Conservation (phyloP, 2,888 invertebrate species). For the Megalurothrips usitatus region DNA sequence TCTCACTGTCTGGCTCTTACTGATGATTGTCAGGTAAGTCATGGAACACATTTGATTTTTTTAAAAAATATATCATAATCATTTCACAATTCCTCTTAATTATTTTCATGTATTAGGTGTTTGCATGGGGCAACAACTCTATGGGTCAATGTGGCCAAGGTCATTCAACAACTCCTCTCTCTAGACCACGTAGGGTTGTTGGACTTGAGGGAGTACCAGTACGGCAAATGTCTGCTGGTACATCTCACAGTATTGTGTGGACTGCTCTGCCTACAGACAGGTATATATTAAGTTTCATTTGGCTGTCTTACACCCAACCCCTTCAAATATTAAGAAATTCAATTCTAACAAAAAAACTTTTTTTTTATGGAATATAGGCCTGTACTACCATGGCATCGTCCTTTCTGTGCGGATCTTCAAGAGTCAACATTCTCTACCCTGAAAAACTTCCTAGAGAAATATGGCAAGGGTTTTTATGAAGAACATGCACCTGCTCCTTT, state of each 20-base stretch:
- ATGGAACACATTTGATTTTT: not conserved
- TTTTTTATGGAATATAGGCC: conserved; percentile 42
- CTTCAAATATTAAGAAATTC: not conserved
- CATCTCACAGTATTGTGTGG: conserved; percentile 60
- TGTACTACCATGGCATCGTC: conserved; percentile 54
- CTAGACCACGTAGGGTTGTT: conserved; percentile 54
- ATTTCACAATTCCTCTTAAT: conserved; percentile 1
- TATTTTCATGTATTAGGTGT: conserved; percentile 36
- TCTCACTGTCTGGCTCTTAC: conserved; percentile 59
- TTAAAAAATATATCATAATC: not conserved
- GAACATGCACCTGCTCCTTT: conserved; percentile 50
- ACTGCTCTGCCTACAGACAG: conserved; percentile 51
- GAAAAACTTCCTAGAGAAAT: conserved; percentile 54
- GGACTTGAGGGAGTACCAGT: conserved; percentile 53
- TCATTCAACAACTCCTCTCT: conserved; percentile 55
- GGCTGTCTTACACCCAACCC: not conserved
- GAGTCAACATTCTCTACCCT: conserved; percentile 56
- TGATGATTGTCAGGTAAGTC: conserved; percentile 49
- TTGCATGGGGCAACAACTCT: conserved; percentile 53
- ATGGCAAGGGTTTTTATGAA: conserved; percentile 51
- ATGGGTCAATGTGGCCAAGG: conserved; percentile 64
- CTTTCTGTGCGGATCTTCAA: conserved; percentile 59
- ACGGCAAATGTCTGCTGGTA: conserved; percentile 60
- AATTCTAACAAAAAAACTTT: not conserved
- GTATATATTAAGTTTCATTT: conserved; percentile 35